Base-by-base conservation (phyloP, 2,888 invertebrate genomes). In the Zhuqinia jingwanae region DNA sequence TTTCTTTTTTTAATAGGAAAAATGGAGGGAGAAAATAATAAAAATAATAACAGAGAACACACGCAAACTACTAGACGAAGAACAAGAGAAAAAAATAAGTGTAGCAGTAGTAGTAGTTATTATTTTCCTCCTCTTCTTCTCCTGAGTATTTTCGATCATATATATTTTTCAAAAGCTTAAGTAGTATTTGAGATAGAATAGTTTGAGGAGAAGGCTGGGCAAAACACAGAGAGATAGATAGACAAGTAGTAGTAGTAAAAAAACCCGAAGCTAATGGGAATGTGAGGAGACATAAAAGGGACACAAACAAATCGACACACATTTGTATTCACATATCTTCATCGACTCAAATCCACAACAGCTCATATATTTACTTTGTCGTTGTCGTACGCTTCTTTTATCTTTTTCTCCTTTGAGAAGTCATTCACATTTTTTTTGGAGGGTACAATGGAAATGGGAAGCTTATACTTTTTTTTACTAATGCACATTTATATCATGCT, bases 331-430 rank as follows among this genome's bases (percentile, higher is more conserved):
- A 70, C 78, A 78, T 85, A 85, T 85, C 84, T 85, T 70, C 78
- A 85, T 85, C 84, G 84, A 70, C 84, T 85, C 84, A 85, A n/a
- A 78, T 85, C 78, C 84, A 78, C 84, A 85, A 78, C 84, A 85
- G 84, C 84, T 85, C 84, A 85, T 85, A 77, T 85, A 85, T 85
- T 85, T 70, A 85, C 84, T 85, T 85, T 78, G 84, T 53, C 78
- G n/a, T n/a, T n/a, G n/a, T n/a, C n/a, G n/a, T n/a, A n/a, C n/a
- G 78, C 84, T 77, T 70, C 84, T 70, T 78, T 78, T 85, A 85
- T 85, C 84, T 70, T 77, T n/a, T n/a, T 78, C 75, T 75, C 60
- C 73, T 63, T 17, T 20, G 70, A 70, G 20, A 15, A 58, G 56
- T 27, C 70, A 81, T 68, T 81, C 70, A 53, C 58, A 50, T 45